Base-by-base conservation (phyloP, 2,113 vertebrate genomes). In the Aspidoscelis tigris region DNA sequence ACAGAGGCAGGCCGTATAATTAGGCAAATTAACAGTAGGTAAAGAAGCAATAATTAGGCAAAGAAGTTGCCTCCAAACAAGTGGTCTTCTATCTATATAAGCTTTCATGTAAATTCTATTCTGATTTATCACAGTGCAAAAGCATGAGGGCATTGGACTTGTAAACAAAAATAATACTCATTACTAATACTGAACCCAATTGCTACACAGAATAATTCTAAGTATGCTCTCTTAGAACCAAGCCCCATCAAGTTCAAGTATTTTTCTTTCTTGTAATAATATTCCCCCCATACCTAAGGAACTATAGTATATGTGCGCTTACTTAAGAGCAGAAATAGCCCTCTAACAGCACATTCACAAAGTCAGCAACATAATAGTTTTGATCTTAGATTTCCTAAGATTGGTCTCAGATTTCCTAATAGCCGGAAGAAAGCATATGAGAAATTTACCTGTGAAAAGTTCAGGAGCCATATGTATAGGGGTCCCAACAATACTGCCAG, bases 401-500 rank as follows among this genome's bases (percentile, higher is more conserved):
- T 33, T 58, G 24, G 1, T 3, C 3, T 21, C 5, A 3, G 21
- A 43, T 78, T 2, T n/a, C 2, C 58, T 61, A 79, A 10, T 9
- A 80, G n/a, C 55, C n/a, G 86, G 41, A 0, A 71, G 83, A 0
- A 44, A 44, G 10, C 18, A 9, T 4, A 33, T 76, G 66, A 50
- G 2, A 55, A 68, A n/a, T 72, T 78, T 68, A 99, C 99, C 99
- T 96, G 99, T 99, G 85, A 99, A 99, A 70, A 99, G 98, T 90
- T 99, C 99, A 2, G 99, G 99, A 64, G 99, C 99, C 99, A 99
- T 99, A 90, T 99, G 99, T 88, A 99, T 99, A 33, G 99, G 99
- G 0, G 99, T 99, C 83, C 99, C 99, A 82, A 99, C 99, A 69
- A 99, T 99, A 93, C 99, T 99, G 90, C 99, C 98, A 0, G 98